A percentile compares a stretch with the other conserved stretches of the same genome.
These are phyloP conservation scores for Australoheros facetus DNA, from an alignment of 2,797 vertebrate species.

Conservation along the genomic window DNA sequence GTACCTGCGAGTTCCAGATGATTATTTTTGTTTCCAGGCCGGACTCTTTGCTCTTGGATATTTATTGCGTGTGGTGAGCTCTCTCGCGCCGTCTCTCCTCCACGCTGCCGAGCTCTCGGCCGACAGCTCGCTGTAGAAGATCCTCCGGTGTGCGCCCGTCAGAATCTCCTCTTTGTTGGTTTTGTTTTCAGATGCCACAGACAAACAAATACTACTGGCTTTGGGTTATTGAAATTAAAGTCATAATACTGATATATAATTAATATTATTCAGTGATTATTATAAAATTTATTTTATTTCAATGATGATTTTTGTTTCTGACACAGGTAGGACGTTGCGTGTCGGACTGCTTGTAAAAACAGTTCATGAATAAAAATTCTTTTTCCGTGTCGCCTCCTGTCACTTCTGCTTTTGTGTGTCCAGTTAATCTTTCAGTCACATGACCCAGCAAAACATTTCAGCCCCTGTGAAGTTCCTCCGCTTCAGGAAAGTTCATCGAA, in stretches of 20 bases:
- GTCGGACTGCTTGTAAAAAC: slow-evolving; percentile 86
- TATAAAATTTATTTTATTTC: slow-evolving; percentile 74
- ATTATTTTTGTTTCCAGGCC: slow-evolving; percentile 80
- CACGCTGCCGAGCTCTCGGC: slow-evolving; percentile 37
- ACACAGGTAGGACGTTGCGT: slow-evolving; percentile 82
- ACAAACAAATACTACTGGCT: slow-evolving; percentile 84
- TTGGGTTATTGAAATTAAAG: slow-evolving; percentile 75
- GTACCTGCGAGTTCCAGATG: slow-evolving; percentile 81
- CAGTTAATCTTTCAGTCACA: background rate
- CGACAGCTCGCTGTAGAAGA: slow-evolving; percentile 62
- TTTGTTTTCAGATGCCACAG: slow-evolving; percentile 65
- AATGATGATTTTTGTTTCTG: slow-evolving; percentile 58
- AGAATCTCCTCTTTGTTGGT: slow-evolving; percentile 33
- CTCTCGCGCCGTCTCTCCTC: slow-evolving; percentile 32
- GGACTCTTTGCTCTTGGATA: slow-evolving; percentile 82
- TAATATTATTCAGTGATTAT: slow-evolving; percentile 79
- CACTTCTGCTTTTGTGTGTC: slow-evolving; percentile 12
- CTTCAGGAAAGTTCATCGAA: no score
- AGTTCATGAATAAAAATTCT: slow-evolving; percentile 87
- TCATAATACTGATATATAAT: slow-evolving; percentile 76
- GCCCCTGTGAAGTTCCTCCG: no score
- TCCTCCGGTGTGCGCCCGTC: slow-evolving; percentile 59
- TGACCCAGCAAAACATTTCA: background rate
- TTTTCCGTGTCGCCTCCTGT: slow-evolving; percentile 78
- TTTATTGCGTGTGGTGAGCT: slow-evolving; percentile 80